Base-by-base conservation (phyloP, 1,140 invertebrate genomes). In the Drosophila funebris region DNA sequence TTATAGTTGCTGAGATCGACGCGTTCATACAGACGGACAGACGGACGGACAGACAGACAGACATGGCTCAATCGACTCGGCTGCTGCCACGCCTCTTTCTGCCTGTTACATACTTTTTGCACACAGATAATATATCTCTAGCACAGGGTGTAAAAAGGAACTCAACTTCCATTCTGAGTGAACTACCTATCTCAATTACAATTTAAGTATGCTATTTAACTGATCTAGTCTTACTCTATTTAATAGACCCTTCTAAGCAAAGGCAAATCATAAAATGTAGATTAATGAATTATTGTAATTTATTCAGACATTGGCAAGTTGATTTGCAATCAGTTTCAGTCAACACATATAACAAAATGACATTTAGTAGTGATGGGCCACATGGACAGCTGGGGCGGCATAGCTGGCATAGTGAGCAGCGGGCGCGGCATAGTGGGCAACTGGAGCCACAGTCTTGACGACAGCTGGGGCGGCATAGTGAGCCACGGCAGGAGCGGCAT, bases 351-450 rank as follows among this genome's bases (percentile, higher is more conserved):
- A 60, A 66, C 68, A 72, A 74, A 83, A 76, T 76, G 70, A 64
- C 73, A 79, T 71, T 67, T 67, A 67, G 52, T 64, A 71, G 39
- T 76, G 74, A 48, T 56, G 71, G 39, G 71, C 76, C 61, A 73
- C 60, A 44, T 80, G 75, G 44, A 70, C 71, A n/a, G 41, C 39
- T n/a, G 73, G 73, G 1, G 68, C 50, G 8, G 48, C 58, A 54
- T 70, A 73, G 50, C 54, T 36, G 16, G 75, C 64, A 36, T 78
- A 76, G 54, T 63, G 60, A 8, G 69, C 71, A 29, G 54, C 71
- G 0, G 61, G 58, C 5, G 66, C 56, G 14, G 63, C 48, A 13
- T 68, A 18, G 92, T 78, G 90, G 6, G 88, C 82, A 54, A 44
- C 71, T 43, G 77, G 73, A n/a, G 73, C 54, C 0, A 87, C 61